phyloP scores from a whole-genome alignment of 2,888 invertebrate species.

The Heliothis peltigera region DNA sequence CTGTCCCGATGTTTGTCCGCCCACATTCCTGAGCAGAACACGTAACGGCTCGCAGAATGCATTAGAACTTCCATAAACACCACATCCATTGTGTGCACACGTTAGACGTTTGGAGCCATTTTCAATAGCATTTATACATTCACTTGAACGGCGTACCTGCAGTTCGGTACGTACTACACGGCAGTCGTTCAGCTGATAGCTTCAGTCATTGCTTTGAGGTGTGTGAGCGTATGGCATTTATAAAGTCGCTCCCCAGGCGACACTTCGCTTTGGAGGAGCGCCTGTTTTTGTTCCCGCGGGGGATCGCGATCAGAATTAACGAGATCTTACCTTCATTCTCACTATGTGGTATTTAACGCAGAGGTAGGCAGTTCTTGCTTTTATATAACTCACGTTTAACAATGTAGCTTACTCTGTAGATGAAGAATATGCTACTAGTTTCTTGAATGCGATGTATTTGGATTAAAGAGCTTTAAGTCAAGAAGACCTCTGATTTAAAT shows the following conservation, averaged over 20 bases:
- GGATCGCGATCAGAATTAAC: conserved; percentile 52
- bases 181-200: conserved; percentile 52
- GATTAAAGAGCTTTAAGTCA: conserved; percentile 41
- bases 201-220: conserved; percentile 60
- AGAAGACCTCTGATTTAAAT: conserved; percentile 52
- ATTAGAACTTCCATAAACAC: conserved; percentile 58
- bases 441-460: conserved; percentile 49
- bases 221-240: conserved; percentile 59
- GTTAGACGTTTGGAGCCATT: conserved; percentile 41
- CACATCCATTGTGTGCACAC: conserved; percentile 51
- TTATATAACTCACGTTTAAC: conserved; percentile 32
- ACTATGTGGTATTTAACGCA: conserved; percentile 42
- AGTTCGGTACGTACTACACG: conserved; percentile 38
- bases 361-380: conserved; percentile 31
- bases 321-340: conserved; percentile 52
- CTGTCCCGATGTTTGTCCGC: conserved; percentile 60
- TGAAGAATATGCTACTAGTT: conserved; percentile 39
- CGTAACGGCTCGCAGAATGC: conserved; percentile 54
- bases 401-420: conserved; percentile 37
- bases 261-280: conserved; percentile 53
- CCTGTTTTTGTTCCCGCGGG: conserved; percentile 51
- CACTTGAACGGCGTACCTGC: conserved; percentile 44
- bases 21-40: conserved; percentile 63
- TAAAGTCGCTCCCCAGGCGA: conserved; percentile 56
- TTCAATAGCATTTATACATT: conserved; percentile 52